Percentiles rank a stretch among this genome's conserved stretches.
phyloP scores from a whole-genome alignment of 2,888 invertebrate genomes.

The Nemotelus nigrinus region DNA sequence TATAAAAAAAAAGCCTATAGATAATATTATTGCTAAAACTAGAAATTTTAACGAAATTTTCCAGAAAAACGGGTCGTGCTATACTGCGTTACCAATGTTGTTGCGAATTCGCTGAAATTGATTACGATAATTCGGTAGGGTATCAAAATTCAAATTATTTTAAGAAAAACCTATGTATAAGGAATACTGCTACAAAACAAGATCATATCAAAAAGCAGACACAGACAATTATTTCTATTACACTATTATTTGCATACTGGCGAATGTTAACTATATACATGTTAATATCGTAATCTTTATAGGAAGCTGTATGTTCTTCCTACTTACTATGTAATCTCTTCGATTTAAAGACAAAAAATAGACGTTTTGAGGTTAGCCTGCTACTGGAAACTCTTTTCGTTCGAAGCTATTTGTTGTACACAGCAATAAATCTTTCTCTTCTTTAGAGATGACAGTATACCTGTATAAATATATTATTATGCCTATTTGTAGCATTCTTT shows the following conservation, averaged over 20 bases:
- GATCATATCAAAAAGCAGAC: too few species aligned
- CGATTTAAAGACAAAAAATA: neutral
- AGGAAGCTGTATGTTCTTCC: neutral
- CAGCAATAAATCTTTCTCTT: slow-evolving; percentile 11
- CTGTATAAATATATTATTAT: too few species aligned
- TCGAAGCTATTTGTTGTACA: slow-evolving; percentile 16
- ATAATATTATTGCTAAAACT: slow-evolving; percentile 32
- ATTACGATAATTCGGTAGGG: slow-evolving; percentile 66
- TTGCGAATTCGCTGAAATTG: slow-evolving; percentile 66
- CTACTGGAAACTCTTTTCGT: neutral
- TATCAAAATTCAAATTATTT: slow-evolving; percentile 52
- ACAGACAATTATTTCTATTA: too few species aligned
- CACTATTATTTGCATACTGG: too few species aligned
- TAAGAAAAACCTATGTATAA: slow-evolving; percentile 9
- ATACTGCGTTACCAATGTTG: slow-evolving; percentile 66
- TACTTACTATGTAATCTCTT: neutral
- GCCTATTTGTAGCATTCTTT: neutral
- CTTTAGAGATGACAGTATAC: neutral
- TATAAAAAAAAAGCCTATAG: slow-evolving; percentile 22
- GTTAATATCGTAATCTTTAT: slow-evolving; percentile 6
- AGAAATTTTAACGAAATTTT: slow-evolving; percentile 57
- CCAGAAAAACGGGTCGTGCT: slow-evolving; percentile 67
- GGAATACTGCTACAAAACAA: neutral
- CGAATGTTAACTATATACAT: slow-evolving; percentile 5
- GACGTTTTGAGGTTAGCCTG: slow-evolving; percentile 7